Evolutionary conservation across 2,797 vertebrate genomes (phyloP).

Genomic region (Rachycentron canadum): DNA sequence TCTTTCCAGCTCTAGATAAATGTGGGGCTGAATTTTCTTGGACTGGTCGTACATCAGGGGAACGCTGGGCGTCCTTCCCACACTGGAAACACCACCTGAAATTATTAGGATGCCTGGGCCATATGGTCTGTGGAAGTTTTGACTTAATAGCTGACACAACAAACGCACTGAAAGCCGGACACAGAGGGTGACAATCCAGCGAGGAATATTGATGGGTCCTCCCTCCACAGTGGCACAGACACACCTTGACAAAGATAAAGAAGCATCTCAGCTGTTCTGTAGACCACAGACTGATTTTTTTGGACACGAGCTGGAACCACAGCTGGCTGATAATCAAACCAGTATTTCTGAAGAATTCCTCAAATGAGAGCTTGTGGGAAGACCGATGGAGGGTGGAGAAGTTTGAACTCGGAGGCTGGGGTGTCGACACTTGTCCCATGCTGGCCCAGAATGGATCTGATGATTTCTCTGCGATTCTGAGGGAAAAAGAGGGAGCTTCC

Average conservation of each 20-base stretch:
- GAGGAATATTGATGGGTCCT: conserved; percentile 21
- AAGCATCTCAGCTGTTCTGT: not conserved
- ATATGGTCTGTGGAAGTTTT: conserved; percentile 62
- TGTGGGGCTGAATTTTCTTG: conserved; percentile 58
- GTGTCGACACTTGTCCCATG: conserved; percentile 32
- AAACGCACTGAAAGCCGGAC: conserved; percentile 29
- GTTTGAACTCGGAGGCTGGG: conserved; percentile 24
- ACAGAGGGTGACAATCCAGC: conserved; percentile 21
- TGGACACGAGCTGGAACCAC: conserved; percentile 15
- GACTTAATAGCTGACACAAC: conserved; percentile 48
- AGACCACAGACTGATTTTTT: conserved; percentile 41
- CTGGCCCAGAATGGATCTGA: conserved; percentile 34
- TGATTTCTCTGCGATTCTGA: conserved; percentile 23
- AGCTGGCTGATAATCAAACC: conserved; percentile 44
- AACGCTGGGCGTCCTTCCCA: conserved; percentile 54
- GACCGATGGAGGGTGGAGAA: conserved; percentile 32
- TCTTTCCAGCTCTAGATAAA: conserved; percentile 56
- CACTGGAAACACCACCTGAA: conserved; percentile 57
- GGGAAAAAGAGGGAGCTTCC: conserved; percentile 32
- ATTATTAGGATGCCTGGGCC: conserved; percentile 64
- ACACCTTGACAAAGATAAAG: conserved; percentile 23
- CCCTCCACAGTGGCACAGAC: conserved; percentile 5
- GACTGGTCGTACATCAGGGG: conserved; percentile 53
- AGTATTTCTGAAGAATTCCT: conserved; percentile 26
- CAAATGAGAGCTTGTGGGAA: conserved; percentile 20